phyloP scores from a whole-genome alignment of 2,113 vertebrate species.

The Tamias sibiricus region DNA sequence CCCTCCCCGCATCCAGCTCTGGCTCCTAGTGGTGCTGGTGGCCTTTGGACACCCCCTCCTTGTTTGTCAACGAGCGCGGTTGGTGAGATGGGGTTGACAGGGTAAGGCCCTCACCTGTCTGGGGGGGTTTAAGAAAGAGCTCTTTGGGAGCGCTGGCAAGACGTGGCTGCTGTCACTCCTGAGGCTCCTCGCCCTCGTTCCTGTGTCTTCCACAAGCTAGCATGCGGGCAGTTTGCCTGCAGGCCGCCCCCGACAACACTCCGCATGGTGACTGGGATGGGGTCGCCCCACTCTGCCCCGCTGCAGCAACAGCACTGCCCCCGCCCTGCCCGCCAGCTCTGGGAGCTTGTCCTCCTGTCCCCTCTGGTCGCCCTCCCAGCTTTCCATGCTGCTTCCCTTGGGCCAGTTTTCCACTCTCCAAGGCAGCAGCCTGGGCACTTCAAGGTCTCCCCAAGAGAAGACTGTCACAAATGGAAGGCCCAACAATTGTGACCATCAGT shows the following conservation, averaged over 20 bases:
- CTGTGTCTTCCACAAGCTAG: too few species aligned
- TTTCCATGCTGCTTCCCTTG: neutral
- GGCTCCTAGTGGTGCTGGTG: neutral
- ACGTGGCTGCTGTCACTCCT: neutral
- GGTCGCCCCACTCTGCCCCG: rapidly evolving
- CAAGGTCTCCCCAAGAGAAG: neutral
- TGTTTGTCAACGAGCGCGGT: neutral
- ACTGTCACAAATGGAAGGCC: neutral
- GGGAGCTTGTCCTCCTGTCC: neutral
- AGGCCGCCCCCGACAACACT: neutral
- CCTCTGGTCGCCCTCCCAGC: neutral
- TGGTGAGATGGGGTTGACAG: neutral
- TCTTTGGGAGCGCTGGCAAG: neutral
- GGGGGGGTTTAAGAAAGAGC: neutral
- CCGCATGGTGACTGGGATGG: neutral
- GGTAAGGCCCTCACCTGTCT: neutral
- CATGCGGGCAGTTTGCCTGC: neutral
- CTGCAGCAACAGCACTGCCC: neutral
- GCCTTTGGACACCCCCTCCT: neutral
- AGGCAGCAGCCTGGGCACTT: neutral
- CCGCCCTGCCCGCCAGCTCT: neutral
- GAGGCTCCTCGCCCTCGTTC: neutral
- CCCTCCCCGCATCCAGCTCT: neutral
- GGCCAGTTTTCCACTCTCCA: neutral
- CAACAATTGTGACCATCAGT: neutral